A percentile compares a stretch with the other conserved stretches of the same genome.
Evolutionary conservation across 2,888 invertebrate species (phyloP).

Genomic region (Drosophila cracens): DNA sequence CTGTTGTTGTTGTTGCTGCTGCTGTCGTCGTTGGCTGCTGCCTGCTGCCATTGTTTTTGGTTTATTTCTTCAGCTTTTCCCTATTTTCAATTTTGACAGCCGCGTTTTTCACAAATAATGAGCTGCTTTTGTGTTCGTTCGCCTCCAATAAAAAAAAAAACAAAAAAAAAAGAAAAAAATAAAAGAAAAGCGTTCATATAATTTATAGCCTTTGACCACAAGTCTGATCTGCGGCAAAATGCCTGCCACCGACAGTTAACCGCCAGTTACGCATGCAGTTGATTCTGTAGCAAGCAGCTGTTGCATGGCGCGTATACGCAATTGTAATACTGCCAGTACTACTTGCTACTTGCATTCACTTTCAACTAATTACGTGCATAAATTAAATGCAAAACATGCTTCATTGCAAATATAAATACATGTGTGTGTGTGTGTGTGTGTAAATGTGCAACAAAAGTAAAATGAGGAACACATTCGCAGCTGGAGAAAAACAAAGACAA

Average conservation of each 20-base stretch:
- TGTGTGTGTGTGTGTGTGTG: neutral
- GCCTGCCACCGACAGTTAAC: neutral
- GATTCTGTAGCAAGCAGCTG: slow-evolving; percentile 30
- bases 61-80: slow-evolving; percentile 64
- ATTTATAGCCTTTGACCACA: slow-evolving; percentile 64
- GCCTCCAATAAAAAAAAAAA: slow-evolving; percentile 8
- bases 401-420: slow-evolving; percentile 43
- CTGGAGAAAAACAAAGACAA: slow-evolving; percentile 54
- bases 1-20: slow-evolving; percentile 22
- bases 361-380: slow-evolving; percentile 71
- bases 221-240: slow-evolving; percentile 7
- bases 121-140: slow-evolving; percentile 62
- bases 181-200: slow-evolving; percentile 52
- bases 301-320: slow-evolving; percentile 56
- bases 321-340: slow-evolving; percentile 7
- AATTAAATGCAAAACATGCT: slow-evolving; percentile 65
- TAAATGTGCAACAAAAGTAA: slow-evolving; percentile 65
- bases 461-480: slow-evolving; percentile 71
- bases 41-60: slow-evolving; percentile 66
- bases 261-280: slow-evolving; percentile 26
- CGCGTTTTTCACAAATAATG: slow-evolving; percentile 80
- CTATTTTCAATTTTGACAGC: slow-evolving; percentile 80
- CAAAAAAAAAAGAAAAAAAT: neutral
- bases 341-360: slow-evolving; percentile 53
- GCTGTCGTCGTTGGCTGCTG: slow-evolving; percentile 12